These are phyloP conservation scores for Trichonephila clavipes DNA, from an alignment of 1,140 invertebrate genomes.

Conservation along the genomic window DNA sequence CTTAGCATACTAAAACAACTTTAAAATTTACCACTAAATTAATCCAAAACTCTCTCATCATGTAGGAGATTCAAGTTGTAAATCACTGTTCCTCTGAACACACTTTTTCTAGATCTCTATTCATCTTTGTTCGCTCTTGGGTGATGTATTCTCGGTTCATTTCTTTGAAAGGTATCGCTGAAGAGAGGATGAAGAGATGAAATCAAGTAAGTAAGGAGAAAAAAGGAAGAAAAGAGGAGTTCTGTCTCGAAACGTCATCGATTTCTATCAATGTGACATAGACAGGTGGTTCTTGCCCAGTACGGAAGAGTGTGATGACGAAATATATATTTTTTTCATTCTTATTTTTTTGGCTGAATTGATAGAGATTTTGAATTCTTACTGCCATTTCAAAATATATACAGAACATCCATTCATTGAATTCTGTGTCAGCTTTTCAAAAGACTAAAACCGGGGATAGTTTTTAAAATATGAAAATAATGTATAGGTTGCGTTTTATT, in stretches of 20 bases:
- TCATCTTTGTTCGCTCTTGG: not conserved
- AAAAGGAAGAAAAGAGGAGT: not conserved
- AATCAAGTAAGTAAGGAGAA: not conserved
- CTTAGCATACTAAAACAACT: too few species aligned
- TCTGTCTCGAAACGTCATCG: conserved; percentile 28
- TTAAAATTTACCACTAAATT: too few species aligned
- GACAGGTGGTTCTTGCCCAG: conserved; percentile 35
- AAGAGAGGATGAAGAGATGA: not conserved
- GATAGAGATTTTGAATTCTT: not conserved
- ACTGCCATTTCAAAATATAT: not conserved
- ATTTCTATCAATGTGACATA: conserved; percentile 9
- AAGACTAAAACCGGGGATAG: not conserved
- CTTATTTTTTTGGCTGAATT: not conserved
- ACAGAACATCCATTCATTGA: too few species aligned
- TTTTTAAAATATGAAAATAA: not conserved
- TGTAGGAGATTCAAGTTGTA: not conserved
- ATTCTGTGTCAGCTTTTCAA: not conserved
- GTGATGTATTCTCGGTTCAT: conserved; percentile 10
- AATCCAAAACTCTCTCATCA: too few species aligned
- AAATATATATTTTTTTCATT: not conserved
- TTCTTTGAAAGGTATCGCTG: not conserved
- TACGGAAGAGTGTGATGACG: not conserved
- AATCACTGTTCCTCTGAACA: not conserved
- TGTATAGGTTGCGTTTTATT: not conserved
- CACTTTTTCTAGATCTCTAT: not conserved